These are phyloP conservation scores for Hydroisotoma schaefferi DNA, from an alignment of 2,888 invertebrate genomes.

Conservation along the genomic window DNA sequence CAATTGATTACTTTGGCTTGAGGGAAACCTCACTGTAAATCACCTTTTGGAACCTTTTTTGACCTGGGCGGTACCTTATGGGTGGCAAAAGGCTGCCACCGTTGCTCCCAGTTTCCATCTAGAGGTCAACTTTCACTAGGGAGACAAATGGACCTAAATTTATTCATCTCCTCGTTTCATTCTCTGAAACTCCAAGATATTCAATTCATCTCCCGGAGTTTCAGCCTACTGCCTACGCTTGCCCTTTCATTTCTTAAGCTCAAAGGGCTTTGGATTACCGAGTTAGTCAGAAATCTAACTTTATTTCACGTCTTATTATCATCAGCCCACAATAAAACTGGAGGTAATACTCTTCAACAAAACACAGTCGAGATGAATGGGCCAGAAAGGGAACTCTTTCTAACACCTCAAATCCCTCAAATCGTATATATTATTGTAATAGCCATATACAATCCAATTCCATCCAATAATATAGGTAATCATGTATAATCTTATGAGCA, in stretches of 20 bases:
- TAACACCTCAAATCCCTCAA: constrained; percentile 5
- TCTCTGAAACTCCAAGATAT: constrained; percentile 5
- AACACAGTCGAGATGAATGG: constrained; percentile 4
- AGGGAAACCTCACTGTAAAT: constrained; percentile 42
- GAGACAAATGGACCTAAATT: constrained; percentile 39
- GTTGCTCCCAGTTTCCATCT: constrained; percentile 26
- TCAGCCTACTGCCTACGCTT: background rate
- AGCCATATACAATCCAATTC: no score
- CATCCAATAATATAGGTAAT: no score
- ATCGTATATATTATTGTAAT: background rate
- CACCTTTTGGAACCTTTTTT: constrained; percentile 38
- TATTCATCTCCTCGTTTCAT: constrained; percentile 30
- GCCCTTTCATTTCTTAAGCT: background rate
- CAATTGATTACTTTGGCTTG: constrained; percentile 30
- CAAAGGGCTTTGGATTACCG: background rate
- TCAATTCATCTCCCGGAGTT: constrained; percentile 2
- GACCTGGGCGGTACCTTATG: constrained; percentile 46
- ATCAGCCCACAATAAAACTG: constrained; percentile 1
- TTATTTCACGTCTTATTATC: constrained; percentile 14
- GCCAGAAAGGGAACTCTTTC: constrained; percentile 9
- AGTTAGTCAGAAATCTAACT: background rate
- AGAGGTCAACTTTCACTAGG: constrained; percentile 33
- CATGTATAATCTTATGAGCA: no score
- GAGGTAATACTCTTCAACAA: constrained; percentile 5
- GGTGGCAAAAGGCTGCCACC: constrained; percentile 40